phyloP scores from a whole-genome alignment of 2,797 vertebrate genomes.

The Acomys russatus region DNA sequence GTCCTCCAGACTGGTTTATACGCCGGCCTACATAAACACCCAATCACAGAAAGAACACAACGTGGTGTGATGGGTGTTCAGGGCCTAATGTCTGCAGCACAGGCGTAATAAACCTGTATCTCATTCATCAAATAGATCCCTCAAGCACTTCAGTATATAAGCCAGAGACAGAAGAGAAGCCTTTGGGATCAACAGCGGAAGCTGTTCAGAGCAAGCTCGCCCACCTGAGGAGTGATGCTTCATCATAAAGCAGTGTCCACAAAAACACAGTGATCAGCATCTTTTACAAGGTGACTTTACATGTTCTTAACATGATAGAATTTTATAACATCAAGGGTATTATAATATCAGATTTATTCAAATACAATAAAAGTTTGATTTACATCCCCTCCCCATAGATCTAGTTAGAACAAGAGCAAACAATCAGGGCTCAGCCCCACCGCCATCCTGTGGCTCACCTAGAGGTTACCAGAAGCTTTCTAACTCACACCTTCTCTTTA shows the following conservation, averaged over 20 bases:
- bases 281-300: constrained; percentile 4
- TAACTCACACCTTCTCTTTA: neutral
- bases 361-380: neutral
- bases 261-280: constrained; percentile 14
- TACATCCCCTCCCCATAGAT: neutral
- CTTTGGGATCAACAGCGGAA: constrained; percentile 9
- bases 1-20: constrained; percentile 18
- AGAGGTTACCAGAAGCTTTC: neutral
- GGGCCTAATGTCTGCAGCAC: constrained; percentile 2
- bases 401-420: neutral
- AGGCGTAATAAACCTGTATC: neutral
- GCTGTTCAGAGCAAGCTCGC: neutral
- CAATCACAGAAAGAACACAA: constrained; percentile 39
- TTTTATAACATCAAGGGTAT: neutral
- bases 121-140: constrained; percentile 21
- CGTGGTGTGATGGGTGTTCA: constrained; percentile 8
- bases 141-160: neutral
- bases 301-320: neutral
- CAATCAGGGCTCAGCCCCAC: neutral
- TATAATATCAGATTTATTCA: neutral
- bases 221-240: neutral
- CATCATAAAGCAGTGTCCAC: neutral
- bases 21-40: neutral
- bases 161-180: neutral
- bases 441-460: neutral